Conservation (phyloP, 2,797 vertebrate species). For the Hippocampus kuda region DNA sequence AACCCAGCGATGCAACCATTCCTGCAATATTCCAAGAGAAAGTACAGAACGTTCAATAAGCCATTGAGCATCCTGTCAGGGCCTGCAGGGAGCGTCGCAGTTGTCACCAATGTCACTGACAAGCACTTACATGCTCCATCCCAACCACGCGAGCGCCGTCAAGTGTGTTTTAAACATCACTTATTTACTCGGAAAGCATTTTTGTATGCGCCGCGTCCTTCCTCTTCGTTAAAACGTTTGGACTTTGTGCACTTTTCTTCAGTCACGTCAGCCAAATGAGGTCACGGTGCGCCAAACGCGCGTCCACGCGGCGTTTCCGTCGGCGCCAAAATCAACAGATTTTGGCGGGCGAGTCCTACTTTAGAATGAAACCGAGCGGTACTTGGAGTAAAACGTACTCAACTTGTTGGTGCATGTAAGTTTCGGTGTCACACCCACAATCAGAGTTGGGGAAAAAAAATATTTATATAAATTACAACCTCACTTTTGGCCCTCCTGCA, state of each 20-base stretch:
- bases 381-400: conserved; percentile 2
- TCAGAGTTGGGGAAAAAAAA: conserved; percentile 7
- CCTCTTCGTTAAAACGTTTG: neutral
- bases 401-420: neutral
- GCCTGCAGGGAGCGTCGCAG: conserved; percentile 12
- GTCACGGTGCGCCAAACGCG: neutral
- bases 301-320: neutral
- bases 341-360: conserved; percentile 15
- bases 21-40: neutral
- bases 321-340: neutral
- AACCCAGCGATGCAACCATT: neutral
- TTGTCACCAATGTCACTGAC: conserved; percentile 31
- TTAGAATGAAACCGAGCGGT: conserved; percentile 4
- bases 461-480: conserved; percentile 35
- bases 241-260: neutral
- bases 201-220: neutral
- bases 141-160: neutral
- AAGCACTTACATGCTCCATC: conserved; percentile 37
- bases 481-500: conserved; percentile 27
- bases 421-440: conserved; percentile 11
- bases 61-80: conserved; percentile 10
- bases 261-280: neutral
- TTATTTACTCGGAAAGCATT: neutral
- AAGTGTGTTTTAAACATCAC: neutral
- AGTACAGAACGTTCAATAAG: neutral